A percentile compares a stretch with the other conserved stretches of the same genome.
These are phyloP conservation scores for Nemotelus nigrinus DNA, from an alignment of 2,888 invertebrate species.

Conservation along the genomic window DNA sequence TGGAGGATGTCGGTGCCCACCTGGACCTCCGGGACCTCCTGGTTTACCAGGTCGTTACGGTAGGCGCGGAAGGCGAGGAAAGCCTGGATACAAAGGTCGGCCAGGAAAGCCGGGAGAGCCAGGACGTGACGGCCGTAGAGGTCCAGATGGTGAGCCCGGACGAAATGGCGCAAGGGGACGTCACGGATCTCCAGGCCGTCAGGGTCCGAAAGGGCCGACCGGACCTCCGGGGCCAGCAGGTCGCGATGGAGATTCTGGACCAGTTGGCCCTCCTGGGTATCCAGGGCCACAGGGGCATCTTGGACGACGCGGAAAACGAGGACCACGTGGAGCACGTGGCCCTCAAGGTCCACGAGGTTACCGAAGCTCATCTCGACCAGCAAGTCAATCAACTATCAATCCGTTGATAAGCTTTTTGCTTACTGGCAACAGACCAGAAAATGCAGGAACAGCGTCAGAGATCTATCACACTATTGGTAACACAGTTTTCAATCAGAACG, in stretches of 20 bases:
- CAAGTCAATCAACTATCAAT: neutral
- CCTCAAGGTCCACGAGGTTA: neutral
- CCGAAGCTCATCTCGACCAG: neutral
- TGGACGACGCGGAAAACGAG: slow-evolving; percentile 1
- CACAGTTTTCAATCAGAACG: neutral
- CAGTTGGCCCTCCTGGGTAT: neutral
- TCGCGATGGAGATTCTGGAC: slow-evolving; percentile 11
- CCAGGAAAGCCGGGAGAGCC: slow-evolving; percentile 19
- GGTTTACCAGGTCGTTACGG: slow-evolving; percentile 6
- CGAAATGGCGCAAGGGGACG: neutral
- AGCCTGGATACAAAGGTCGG: neutral
- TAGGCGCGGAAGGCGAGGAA: neutral
- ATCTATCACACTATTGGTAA: too few relatives aligned
- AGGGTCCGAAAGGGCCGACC: neutral
- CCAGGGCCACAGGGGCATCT: neutral
- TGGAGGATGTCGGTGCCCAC: slow-evolving; percentile 13
- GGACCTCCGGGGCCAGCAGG: neutral
- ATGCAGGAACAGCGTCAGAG: neutral
- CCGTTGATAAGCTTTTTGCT: neutral
- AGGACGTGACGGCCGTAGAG: slow-evolving; percentile 2
- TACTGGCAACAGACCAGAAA: neutral
- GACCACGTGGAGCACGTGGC: slow-evolving; percentile 14
- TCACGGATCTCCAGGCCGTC: neutral
- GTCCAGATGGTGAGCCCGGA: neutral
- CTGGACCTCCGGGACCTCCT: slow-evolving; percentile 29